Base-by-base conservation (phyloP, 2,797 vertebrate genomes). In the Tragelaphus oryx region DNA sequence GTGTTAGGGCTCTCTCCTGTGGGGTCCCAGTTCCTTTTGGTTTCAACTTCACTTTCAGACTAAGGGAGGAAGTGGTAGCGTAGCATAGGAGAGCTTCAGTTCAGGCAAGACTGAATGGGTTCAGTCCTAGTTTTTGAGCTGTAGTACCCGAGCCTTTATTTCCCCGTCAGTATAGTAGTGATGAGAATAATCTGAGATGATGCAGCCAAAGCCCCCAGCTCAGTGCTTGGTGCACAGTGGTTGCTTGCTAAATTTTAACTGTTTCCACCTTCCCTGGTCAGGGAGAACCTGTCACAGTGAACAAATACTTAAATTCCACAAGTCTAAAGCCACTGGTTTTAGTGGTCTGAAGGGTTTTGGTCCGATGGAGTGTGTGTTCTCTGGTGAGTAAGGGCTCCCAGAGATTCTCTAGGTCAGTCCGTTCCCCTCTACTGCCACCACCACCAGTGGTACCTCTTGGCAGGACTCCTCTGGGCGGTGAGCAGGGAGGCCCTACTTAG, bases 101-200 rank as follows among this genome's bases (percentile, higher is more conserved):
- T 24, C 33, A 62, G 22, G 18, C 44, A 11, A 16, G 8, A 5
- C 24, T 24, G 50, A 41, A 2, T 24, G n/a, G 37, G 50, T 68
- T 57, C 78, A 26, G 0, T 46, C 44, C 7, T 33, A 16, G 7
- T 12, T 14, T 74, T 3, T 12, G 5, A n/a, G 18, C 26, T 22
- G 1, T n/a, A 4, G 2, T 30, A 20, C 33, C 24, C 0, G 59
- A 68, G 18, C 68, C 76, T 76, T 22, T 1, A 4, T 55, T 30
- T 86, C n/a, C 74, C 91, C 3, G 0, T 44, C 52, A 65, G 48
- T 30, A 8, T 9, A 28, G 18, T 28, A 4, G 30, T 26, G 4
- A 0, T 16, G 0, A 5, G 10, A 24, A 18, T 28, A 0, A 57
- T n/a, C 17, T 60, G 82, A 37, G 41, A 10, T 22, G 2, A 2